Conservation (phyloP, 2,797 vertebrate species). For the Rallus crepitans region DNA sequence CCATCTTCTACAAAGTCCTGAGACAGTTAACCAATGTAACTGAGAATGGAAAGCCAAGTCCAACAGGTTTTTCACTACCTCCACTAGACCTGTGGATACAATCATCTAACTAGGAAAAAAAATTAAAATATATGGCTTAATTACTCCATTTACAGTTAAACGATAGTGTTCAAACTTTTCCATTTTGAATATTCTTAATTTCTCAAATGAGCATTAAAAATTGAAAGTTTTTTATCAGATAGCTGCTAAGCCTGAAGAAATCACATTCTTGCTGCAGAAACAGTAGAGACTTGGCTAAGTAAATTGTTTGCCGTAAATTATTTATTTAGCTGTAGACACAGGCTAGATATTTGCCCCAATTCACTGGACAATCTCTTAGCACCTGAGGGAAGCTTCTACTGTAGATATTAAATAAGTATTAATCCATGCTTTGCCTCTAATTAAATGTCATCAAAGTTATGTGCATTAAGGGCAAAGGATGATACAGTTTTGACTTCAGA, state of each 20-base stretch:
- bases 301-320: background rate
- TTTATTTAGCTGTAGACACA: constrained; percentile 8
- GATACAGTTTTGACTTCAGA: constrained; percentile 51
- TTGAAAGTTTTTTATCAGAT: background rate
- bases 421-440: constrained; percentile 40
- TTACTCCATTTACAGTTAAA: background rate
- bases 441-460: constrained; percentile 57
- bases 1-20: background rate
- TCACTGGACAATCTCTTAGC: background rate
- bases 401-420: constrained; percentile 18
- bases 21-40: background rate
- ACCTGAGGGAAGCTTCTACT: background rate
- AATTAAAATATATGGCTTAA: background rate
- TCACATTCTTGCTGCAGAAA: background rate
- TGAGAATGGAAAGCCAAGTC: background rate
- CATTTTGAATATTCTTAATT: background rate
- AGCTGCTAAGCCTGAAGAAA: background rate
- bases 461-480: constrained; percentile 37
- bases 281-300: background rate
- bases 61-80: background rate
- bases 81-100: background rate
- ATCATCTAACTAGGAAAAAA: background rate
- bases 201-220: background rate
- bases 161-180: background rate
- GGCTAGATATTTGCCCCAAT: constrained; percentile 19